Conservation (phyloP, 2,797 vertebrate species). For the Enteromius mattozi region DNA sequence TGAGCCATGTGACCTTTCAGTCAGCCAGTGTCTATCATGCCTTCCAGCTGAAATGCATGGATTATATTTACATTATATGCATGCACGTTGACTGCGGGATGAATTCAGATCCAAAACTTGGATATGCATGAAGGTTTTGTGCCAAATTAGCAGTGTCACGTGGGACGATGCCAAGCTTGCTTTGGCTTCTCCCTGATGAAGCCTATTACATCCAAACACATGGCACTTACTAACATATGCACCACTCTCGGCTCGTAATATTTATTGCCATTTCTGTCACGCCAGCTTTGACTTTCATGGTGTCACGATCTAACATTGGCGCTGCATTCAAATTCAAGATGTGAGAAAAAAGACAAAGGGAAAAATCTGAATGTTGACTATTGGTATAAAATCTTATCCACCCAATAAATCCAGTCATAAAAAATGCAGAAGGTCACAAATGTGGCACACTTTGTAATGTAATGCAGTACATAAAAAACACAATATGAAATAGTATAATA, state of each 20-base stretch:
- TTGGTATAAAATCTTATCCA: not conserved
- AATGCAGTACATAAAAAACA: not conserved
- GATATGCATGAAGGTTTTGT: not conserved
- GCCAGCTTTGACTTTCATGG: constrained; percentile 7
- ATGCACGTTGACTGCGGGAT: not conserved
- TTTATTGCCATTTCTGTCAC: constrained; percentile 25
- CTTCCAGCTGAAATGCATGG: constrained; percentile 6
- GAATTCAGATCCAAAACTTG: not conserved
- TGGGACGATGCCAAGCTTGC: constrained; percentile 17
- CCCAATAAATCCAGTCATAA: not conserved
- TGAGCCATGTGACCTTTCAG: constrained; percentile 13
- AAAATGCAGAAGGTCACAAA: not conserved
- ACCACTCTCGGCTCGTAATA: not conserved
- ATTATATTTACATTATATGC: not conserved
- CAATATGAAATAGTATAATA: not conserved
- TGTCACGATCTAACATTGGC: not conserved
- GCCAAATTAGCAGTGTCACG: constrained; percentile 17
- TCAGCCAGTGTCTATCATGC: not conserved
- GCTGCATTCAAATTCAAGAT: constrained; percentile 8
- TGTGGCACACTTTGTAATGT: not conserved
- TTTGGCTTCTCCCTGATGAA: constrained; percentile 27
- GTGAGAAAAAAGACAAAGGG: not conserved
- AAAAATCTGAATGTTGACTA: not conserved
- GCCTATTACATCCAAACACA: constrained; percentile 29
- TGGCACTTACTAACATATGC: constrained; percentile 36